Base-by-base conservation (phyloP, 2,797 vertebrate species). In the Coilia nasus region DNA sequence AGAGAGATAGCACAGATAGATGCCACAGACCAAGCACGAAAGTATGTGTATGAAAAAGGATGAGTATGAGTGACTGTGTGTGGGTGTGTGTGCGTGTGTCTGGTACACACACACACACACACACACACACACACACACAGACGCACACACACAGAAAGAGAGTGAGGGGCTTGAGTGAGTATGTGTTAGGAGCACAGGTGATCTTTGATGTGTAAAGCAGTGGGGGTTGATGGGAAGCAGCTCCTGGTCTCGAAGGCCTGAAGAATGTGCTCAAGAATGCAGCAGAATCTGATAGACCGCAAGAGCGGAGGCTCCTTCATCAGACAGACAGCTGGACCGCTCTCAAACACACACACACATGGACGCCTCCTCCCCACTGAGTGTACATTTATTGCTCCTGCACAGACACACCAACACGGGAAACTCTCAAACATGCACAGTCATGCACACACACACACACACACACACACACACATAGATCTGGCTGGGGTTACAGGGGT, bases 151-250 rank as follows among this genome's bases (percentile, higher is more conserved):
- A 78, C 6, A 44, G 17, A 21, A 2, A n/a, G 31, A 2, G 31
- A 10, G 71, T 83, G 67, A 84, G 71, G 35, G 71, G 82, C 21
- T 56, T 78, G 31, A 84, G 83, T 85, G 60, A 62, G 85, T 85
- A 78, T 86, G 71, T 83, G 82, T 85, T 57, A 17, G 3, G 64
- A 89, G 85, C 85, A 57, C 82, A 90, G 89, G 90, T 91, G 90
- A 90, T 87, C 88, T 91, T 91, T 91, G 91, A 92, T 87, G 89
- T 91, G 90, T 86, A 87, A 85, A 89, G 84, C 85, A 87, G 86
- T 87, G 84, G 85, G 85, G 80, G 83, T 84, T 92, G 91, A 91
- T 90, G 88, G 89, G 89, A 92, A 89, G 81, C 91, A 92, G 91
- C 85, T 90, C 85, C 85, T 88, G 87, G 89, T 91, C 82, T 87